Conservation (phyloP, 2,888 invertebrate species). For the Campaea margaritaria region DNA sequence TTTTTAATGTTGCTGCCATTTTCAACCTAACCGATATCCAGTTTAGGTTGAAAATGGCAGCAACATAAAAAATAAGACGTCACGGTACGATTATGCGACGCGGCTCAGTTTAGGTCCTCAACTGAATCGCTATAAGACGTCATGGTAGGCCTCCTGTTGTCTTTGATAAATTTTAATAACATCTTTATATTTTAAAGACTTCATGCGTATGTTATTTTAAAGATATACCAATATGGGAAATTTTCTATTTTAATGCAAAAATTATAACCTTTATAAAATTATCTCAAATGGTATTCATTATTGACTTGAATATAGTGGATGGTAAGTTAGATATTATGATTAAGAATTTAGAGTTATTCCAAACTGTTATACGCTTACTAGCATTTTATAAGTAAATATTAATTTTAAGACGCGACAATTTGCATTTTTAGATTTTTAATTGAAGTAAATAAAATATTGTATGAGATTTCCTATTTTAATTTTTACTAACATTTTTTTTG, state of each 20-base stretch:
- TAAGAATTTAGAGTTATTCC: background rate
- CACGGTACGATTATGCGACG: no score
- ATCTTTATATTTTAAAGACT: no score
- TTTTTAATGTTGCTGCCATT: no score
- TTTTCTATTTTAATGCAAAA: background rate
- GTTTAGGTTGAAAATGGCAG: no score
- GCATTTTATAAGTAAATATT: slow-evolving; percentile 31
- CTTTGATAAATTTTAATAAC: no score
- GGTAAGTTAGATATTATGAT: background rate
- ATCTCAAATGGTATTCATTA: background rate
- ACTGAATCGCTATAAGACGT: no score
- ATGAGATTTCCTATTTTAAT: slow-evolving; percentile 29
- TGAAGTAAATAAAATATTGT: slow-evolving; percentile 10
- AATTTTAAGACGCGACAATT: slow-evolving; percentile 17
- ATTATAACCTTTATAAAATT: slow-evolving; percentile 2
- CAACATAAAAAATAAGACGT: no score
- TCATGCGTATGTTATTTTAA: no score
- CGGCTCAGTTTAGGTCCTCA: no score
- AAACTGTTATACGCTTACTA: slow-evolving; percentile 39
- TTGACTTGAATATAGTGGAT: background rate
- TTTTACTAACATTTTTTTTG: slow-evolving; percentile 17
- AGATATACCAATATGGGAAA: no score
- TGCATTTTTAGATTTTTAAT: slow-evolving; percentile 38
- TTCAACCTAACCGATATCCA: no score
- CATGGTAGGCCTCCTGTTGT: no score